A percentile compares a stretch with the other conserved stretches of the same genome.
Conservation (phyloP, 2,888 invertebrate genomes). For the Amphipoea oculea region DNA sequence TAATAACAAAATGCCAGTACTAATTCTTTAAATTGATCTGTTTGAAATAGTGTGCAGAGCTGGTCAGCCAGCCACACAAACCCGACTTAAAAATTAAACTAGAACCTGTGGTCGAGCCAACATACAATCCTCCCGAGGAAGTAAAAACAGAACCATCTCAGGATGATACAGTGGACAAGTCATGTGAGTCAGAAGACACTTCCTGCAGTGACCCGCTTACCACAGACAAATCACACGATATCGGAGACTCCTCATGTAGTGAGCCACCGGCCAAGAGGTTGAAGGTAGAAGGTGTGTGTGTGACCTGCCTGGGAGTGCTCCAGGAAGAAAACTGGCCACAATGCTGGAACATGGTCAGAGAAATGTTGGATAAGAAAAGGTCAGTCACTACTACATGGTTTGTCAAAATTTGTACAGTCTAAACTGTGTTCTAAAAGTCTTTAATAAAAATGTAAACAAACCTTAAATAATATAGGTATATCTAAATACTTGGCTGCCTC, state of each 20-base stretch:
- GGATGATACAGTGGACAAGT: background rate
- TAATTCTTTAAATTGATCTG: background rate
- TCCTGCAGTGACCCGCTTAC: background rate
- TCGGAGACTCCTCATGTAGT: background rate
- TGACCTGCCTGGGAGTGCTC: constrained; percentile 93
- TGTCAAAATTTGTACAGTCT: too few species aligned
- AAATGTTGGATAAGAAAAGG: constrained; percentile 88
- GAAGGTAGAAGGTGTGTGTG: constrained; percentile 90
- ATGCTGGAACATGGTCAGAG: constrained; percentile 87
- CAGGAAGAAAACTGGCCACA: constrained; percentile 91
- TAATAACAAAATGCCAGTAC: background rate
- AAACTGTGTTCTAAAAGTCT: background rate
- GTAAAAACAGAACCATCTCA: background rate
- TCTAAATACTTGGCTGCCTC: background rate
- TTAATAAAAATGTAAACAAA: background rate
- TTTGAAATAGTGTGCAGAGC: constrained; percentile 13
- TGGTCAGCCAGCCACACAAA: background rate
- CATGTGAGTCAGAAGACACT: background rate
- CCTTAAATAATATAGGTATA: background rate
- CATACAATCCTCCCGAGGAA: background rate
- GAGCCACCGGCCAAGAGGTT: constrained; percentile 80
- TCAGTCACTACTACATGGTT: constrained; percentile 61
- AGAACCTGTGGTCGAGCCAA: background rate
- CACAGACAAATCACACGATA: background rate
- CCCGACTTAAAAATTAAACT: background rate